Evolutionary conservation across 92 coral and sea anemone genomes (phyloP), one percentile per base, ranked within the genome.

Genomic region (Hydrozoanthus gracilis): DNA sequence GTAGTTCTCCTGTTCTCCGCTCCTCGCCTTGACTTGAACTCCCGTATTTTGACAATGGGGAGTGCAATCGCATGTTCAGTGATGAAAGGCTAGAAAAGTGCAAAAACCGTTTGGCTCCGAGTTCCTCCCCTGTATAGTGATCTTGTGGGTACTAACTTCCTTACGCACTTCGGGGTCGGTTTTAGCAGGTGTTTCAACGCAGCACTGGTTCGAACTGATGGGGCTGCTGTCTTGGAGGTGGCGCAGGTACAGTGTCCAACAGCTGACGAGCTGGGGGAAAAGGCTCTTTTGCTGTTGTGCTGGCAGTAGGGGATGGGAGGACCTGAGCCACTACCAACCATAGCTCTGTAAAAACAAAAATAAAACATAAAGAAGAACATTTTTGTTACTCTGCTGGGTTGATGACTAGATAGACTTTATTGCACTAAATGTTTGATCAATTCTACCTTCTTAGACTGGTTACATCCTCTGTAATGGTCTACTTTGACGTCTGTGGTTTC

Each of bases 251-350:
- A 6, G 90, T 11, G 46, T 88, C 58, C 14, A 84, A 88, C 45
- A 52, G 70, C 44, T 64, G 48, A 4, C 13, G 47, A 5, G 92
- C 91, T 12, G 86, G 65, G 16, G 89, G 92, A 13, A 89, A 76
- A 48, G 95, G 89, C 12, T 51, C 16, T 0, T 48, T 45, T 62
- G 91, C 77, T 3, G 69, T 15, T 46, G n/a, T 78, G 7, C 68
- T 4, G 2, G 89, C 86, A 1, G n/a, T 9, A 2, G 89, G 86
- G 12, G 14, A 50, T 0, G 76, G 92, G 4, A 88, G 67, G 3
- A 89, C 93, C 73, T 91, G 96, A 6, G 64, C 14, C 4, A n/a
- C 15, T 9, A n/a, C 64, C 15, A n/a, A 13, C 4, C 3, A 1
- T 4, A 10, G 14, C 64, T 56, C 64, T 9, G 64, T n/a, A 56